These are phyloP conservation scores for Callionymus lyra DNA, from an alignment of 2,113 vertebrate genomes.

Conservation along the genomic window DNA sequence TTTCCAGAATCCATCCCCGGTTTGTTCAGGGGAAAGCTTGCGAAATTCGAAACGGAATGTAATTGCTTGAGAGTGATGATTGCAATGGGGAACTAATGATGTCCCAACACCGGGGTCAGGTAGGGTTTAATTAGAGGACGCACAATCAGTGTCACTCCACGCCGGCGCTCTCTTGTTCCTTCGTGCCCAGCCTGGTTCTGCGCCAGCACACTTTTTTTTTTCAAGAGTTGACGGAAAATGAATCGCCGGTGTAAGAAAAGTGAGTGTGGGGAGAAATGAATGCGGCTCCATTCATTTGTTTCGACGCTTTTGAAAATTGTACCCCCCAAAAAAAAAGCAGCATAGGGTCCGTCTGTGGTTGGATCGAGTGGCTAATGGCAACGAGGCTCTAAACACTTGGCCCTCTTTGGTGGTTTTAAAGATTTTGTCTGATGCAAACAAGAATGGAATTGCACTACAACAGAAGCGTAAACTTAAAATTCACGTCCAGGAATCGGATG, in stretches of 20 bases:
- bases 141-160: constrained; percentile 90
- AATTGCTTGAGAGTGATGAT: constrained; percentile 86
- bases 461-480: too few species aligned
- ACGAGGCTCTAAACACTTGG: too few species aligned
- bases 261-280: constrained; percentile 60
- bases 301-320: constrained; percentile 47
- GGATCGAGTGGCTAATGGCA: background rate
- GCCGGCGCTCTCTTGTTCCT: constrained; percentile 64
- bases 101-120: constrained; percentile 93
- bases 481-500: too few species aligned
- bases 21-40: constrained; percentile 69
- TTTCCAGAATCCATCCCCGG: constrained; percentile 19
- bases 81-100: constrained; percentile 90
- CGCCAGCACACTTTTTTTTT: constrained; percentile 76
- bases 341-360: constrained; percentile 12
- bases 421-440: too few species aligned
- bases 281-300: constrained; percentile 45
- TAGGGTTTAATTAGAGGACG: constrained; percentile 93
- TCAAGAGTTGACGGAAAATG: constrained; percentile 74
- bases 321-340: constrained; percentile 25
- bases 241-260: constrained; percentile 68
- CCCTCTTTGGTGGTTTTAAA: too few species aligned
- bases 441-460: too few species aligned
- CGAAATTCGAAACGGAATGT: constrained; percentile 82
- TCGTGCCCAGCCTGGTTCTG: constrained; percentile 66